Evolutionary conservation across 2,113 vertebrate genomes (phyloP).

Genomic region (Centropus bengalensis): DNA sequence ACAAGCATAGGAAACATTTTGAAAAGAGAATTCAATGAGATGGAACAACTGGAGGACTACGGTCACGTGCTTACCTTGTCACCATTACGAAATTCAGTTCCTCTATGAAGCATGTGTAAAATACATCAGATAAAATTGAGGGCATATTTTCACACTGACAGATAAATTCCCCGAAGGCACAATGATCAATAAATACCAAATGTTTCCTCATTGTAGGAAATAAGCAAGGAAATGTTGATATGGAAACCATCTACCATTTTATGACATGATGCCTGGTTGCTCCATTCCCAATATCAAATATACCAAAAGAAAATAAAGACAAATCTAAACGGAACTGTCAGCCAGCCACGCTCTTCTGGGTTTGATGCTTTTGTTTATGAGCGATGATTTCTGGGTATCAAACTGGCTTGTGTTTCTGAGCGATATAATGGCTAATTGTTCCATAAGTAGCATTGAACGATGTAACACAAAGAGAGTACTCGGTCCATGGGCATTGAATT

Average conservation of each 20-base stretch:
- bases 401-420: background rate
- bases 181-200: background rate
- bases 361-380: background rate
- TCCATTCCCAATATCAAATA: background rate
- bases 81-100: constrained; percentile 32
- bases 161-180: background rate
- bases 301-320: background rate
- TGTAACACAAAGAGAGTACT: background rate
- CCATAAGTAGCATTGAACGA: background rate
- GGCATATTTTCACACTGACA: constrained; percentile 1
- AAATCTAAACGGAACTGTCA: background rate
- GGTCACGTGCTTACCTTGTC: constrained; percentile 33
- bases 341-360: background rate
- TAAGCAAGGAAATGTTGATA: background rate
- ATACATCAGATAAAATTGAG: constrained; percentile 46
- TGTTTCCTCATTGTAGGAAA: background rate
- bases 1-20: background rate
- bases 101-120: constrained; percentile 61
- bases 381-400: background rate
- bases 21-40: background rate
- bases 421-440: background rate
- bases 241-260: background rate
- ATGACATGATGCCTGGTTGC: background rate
- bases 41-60: background rate
- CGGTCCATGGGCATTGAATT: background rate